phyloP scores from a whole-genome alignment of 2,797 vertebrate species.

The Oreochromis grahami region DNA sequence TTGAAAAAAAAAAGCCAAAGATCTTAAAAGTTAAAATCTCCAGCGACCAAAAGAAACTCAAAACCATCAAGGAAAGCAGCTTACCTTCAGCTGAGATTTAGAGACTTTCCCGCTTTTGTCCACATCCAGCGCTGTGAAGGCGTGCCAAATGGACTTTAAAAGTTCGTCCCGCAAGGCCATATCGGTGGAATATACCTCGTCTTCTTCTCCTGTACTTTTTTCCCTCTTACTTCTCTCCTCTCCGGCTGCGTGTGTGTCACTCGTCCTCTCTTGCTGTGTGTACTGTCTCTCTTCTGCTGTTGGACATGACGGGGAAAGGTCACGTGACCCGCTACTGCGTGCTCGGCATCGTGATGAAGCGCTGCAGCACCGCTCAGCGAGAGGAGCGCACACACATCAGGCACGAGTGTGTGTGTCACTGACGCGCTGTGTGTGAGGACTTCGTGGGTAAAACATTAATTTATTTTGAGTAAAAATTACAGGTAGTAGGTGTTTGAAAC shows the following conservation, averaged over 20 bases:
- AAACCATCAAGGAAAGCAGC: background rate
- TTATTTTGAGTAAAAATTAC: background rate
- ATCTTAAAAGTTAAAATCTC: too few species aligned
- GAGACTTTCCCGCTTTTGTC: slow-evolving; percentile 96
- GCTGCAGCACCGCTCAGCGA: slow-evolving; percentile 64
- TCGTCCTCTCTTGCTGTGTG: background rate
- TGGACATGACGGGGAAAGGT: background rate
- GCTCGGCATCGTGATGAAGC: background rate
- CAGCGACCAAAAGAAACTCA: too few species aligned
- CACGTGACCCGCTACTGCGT: slow-evolving; percentile 55
- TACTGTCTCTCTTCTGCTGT: background rate
- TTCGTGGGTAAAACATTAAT: background rate
- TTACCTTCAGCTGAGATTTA: slow-evolving; percentile 93
- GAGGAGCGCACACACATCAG: background rate
- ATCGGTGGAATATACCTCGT: background rate
- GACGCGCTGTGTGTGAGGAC: background rate
- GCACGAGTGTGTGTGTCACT: background rate
- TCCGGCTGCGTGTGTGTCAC: background rate
- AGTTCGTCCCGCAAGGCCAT: slow-evolving; percentile 87
- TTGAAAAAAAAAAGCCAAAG: background rate
- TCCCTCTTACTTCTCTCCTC: background rate
- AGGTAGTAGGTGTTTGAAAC: background rate
- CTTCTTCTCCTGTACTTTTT: background rate
- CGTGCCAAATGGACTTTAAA: slow-evolving; percentile 94
- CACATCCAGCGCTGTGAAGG: slow-evolving; percentile 91